A percentile compares a stretch with the other conserved stretches of the same genome.
These are phyloP conservation scores for Eptesicus fuscus DNA, from an alignment of 2,113 vertebrate genomes.

Conservation along the genomic window DNA sequence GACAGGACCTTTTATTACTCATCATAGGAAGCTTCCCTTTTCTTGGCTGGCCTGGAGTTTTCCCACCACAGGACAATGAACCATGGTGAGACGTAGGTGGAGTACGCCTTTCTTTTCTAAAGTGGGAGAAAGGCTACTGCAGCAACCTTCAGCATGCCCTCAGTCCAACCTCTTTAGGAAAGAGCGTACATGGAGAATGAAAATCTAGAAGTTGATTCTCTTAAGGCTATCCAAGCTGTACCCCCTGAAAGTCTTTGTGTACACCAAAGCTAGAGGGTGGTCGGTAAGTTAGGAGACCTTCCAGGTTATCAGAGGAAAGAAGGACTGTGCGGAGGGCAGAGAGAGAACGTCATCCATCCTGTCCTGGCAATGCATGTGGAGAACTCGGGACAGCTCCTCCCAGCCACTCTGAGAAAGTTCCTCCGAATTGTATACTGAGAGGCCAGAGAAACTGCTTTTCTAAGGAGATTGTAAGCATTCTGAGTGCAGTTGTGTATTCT, in stretches of 20 bases:
- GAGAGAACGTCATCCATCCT: not conserved
- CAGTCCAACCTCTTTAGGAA: not conserved
- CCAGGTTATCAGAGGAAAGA: not conserved
- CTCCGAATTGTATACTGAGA: not conserved
- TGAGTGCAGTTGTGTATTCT: not conserved
- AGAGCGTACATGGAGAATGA: fast-evolving
- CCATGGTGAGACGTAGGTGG: fast-evolving
- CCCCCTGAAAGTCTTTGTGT: not conserved
- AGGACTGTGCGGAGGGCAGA: not conserved
- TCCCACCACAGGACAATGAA: not conserved
- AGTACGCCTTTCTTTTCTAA: not conserved
- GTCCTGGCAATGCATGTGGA: fast-evolving
- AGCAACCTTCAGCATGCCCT: not conserved
- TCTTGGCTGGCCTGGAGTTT: not conserved
- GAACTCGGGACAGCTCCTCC: not conserved
- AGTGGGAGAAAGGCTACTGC: not conserved
- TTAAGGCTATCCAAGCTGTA: not conserved
- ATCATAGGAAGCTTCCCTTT: not conserved
- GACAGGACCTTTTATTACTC: not conserved
- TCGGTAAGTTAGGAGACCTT: not conserved
- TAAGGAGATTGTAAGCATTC: not conserved
- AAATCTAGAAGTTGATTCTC: not conserved
- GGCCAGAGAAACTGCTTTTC: not conserved
- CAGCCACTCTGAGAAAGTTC: not conserved
- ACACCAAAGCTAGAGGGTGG: not conserved